A percentile compares a stretch with the other conserved stretches of the same genome.
phyloP scores from a whole-genome alignment of 2,888 invertebrate genomes.

The Antitype chi region DNA sequence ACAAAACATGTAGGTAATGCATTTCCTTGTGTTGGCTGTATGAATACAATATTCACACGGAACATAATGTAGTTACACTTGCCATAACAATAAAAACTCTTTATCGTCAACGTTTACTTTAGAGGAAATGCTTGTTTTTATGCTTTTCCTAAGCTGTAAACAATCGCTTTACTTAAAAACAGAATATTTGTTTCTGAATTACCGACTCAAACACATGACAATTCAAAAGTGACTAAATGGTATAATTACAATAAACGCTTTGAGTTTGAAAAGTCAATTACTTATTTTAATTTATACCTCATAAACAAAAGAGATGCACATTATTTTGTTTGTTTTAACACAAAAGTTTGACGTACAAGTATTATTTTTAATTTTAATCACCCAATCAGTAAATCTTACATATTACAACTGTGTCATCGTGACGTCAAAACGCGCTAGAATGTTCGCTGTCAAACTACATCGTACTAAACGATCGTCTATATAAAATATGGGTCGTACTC shows the following conservation, averaged over 20 bases:
- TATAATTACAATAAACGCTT: background rate
- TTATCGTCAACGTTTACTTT: slow-evolving; percentile 7
- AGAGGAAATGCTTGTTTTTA: slow-evolving; percentile 19
- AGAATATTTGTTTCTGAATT: background rate
- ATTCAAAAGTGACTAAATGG: background rate
- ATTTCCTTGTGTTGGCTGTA: slow-evolving; percentile 56
- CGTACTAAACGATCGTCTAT: slow-evolving; percentile 22
- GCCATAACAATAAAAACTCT: slow-evolving; percentile 31
- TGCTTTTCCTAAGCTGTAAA: background rate
- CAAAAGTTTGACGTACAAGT: background rate
- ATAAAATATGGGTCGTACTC: slow-evolving; percentile 44
- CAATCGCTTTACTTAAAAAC: background rate
- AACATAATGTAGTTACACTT: background rate
- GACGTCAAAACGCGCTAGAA: slow-evolving; percentile 29
- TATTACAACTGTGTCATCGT: background rate
- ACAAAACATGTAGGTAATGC: slow-evolving; percentile 54
- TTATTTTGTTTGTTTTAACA: background rate
- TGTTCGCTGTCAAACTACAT: slow-evolving; percentile 25
- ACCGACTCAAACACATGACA: too few species aligned
- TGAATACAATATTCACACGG: slow-evolving; percentile 51
- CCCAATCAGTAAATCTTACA: background rate
- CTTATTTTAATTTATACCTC: too few species aligned
- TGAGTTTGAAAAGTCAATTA: background rate
- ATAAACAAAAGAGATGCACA: background rate
- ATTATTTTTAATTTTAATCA: slow-evolving; percentile 24